Evolutionary conservation across 37 sponge, comb jelly and placozoan species (phyloP).

Genomic region (Halisarca cf. caerulea): DNA sequence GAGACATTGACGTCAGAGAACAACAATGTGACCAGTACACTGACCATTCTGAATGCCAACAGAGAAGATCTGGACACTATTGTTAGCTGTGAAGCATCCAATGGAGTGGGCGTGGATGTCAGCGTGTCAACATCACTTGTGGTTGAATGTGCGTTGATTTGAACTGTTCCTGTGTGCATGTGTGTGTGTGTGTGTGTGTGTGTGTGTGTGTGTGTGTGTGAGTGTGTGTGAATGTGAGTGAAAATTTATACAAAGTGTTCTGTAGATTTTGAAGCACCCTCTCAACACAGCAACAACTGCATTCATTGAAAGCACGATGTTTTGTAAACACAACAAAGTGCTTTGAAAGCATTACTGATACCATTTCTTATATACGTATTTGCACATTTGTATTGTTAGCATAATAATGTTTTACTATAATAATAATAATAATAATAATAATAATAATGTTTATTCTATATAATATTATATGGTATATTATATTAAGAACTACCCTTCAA

Average conservation of each 20-base stretch:
- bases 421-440: too few relatives aligned
- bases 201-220: neutral
- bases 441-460: too few relatives aligned
- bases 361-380: too few relatives aligned
- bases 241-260: neutral
- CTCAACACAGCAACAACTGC: too few relatives aligned
- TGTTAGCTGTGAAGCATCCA: constrained; percentile 33
- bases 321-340: too few relatives aligned
- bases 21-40: constrained; percentile 12
- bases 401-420: too few relatives aligned
- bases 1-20: neutral
- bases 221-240: constrained; percentile 11
- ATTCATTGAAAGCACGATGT: too few relatives aligned
- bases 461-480: too few relatives aligned
- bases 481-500: too few relatives aligned
- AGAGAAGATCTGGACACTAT: constrained; percentile 24
- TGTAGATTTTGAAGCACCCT: neutral
- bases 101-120: constrained; percentile 9
- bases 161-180: constrained; percentile 13
- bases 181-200: neutral
- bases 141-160: neutral
- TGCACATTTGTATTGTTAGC: too few relatives aligned
- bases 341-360: too few relatives aligned
- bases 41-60: neutral
- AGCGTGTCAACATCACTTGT: constrained; percentile 6